Evolutionary conservation across 2,888 invertebrate genomes (phyloP), one percentile per base, ranked within the genome.

Genomic region (Vanessa cardui): DNA sequence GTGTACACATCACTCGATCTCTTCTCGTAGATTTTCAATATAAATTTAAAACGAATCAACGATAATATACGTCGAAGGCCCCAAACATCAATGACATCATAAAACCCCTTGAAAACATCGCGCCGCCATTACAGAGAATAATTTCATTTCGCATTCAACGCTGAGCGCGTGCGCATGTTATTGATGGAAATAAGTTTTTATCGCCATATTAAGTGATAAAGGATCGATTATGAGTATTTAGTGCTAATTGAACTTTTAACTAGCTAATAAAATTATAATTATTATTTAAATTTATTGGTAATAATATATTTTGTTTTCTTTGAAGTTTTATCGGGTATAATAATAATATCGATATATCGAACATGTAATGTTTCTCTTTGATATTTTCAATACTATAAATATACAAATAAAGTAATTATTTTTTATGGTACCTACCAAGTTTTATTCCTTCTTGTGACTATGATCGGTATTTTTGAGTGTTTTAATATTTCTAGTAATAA

Each of bases 161-260:
- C 67, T 47, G 66, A 66, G 77, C 90, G 90, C 90, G 90, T 90
- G 90, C 90, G 87, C 90, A 89, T 79, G 79, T 76, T 81, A 81
- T 82, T 80, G 78, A 81, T 54, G 49, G 54, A 54, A 46, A 64
- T 52, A 52, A 62, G 52, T 33, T 15, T 66, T 66, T 66, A 66
- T 46, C 54, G 61, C 52, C 54, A 15, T 39, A 61, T 63, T 58
- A 62, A 67, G 58, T 64, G 86, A 86, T 87, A 87, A 87, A 87
- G 83, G 77, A 78, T 77, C 77, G 79, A 83, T 89, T 83, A 86
- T 79, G 78, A 76, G 78, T 82, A 80, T 87, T 90, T 86, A 89
- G 84, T 84, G 83, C 80, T 88, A 86, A 90, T 88, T 89, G 85
- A 78, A 76, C 75, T 75, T 81, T 86, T 88, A 86, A 86, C 78